phyloP scores from a whole-genome alignment of 2,797 vertebrate genomes.

The Sylvilagus floridanus region DNA sequence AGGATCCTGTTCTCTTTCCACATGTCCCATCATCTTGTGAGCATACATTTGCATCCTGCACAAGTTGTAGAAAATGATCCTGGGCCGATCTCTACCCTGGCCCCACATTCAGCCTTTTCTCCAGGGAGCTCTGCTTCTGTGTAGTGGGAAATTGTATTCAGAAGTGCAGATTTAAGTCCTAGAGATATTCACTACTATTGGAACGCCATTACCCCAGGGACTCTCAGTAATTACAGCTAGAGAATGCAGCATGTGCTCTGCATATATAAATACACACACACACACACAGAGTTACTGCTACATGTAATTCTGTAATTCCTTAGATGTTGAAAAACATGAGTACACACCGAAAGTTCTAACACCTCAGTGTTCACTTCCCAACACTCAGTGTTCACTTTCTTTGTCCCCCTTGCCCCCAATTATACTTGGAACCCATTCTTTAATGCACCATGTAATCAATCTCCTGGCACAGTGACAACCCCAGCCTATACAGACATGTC shows the following conservation, averaged over 20 bases:
- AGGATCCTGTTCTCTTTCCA: not conserved
- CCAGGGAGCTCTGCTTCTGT: not conserved
- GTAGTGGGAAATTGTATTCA: too few relatives aligned
- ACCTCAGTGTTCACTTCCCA: too few relatives aligned
- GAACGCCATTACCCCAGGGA: not conserved
- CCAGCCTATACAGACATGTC: not conserved
- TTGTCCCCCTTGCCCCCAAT: not conserved
- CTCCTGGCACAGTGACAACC: not conserved
- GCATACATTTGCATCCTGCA: not conserved
- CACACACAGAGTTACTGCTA: not conserved
- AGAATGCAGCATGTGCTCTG: accelerated
- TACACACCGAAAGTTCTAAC: not conserved
- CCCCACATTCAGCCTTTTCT: not conserved
- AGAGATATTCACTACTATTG: not conserved
- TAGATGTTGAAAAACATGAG: not conserved
- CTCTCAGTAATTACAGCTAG: not conserved
- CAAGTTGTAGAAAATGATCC: not conserved
- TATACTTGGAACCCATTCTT: not conserved
- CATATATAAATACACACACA: not conserved
- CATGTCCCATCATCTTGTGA: not conserved
- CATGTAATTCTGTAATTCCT: not conserved
- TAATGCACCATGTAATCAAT: not conserved
- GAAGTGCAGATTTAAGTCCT: not conserved
- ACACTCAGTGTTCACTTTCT: accelerated
- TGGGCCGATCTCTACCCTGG: not conserved